A percentile compares a stretch with the other conserved stretches of the same genome.
These are phyloP conservation scores for Remorina albescens DNA, from an alignment of 2,797 vertebrate genomes.

Conservation along the genomic window DNA sequence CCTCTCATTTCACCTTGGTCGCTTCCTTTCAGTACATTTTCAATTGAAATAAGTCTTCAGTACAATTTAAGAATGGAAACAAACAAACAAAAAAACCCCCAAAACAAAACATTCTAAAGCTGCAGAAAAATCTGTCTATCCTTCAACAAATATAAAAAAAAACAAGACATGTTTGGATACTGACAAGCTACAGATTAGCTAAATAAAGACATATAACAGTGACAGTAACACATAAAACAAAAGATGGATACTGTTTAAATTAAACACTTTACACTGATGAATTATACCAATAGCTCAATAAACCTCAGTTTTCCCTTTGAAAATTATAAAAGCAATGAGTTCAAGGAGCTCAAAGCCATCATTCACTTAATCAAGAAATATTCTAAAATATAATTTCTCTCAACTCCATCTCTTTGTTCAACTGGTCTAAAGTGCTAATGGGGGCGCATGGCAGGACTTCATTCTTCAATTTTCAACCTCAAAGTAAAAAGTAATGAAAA, in stretches of 20 bases:
- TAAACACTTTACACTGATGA: constrained; percentile 43
- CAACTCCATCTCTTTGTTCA: constrained; percentile 28
- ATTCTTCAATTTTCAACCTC: constrained; percentile 9
- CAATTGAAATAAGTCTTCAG: background rate
- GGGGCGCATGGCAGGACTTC: constrained; percentile 13
- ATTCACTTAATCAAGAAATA: constrained; percentile 21
- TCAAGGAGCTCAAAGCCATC: constrained; percentile 21
- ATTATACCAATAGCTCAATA: constrained; percentile 38
- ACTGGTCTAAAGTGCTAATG: constrained; percentile 72
- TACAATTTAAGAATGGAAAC: background rate
- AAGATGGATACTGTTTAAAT: constrained; percentile 45
- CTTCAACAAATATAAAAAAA: constrained; percentile 9
- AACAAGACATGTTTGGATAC: background rate
- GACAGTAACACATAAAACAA: constrained; percentile 18
- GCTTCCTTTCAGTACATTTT: constrained; percentile 8
- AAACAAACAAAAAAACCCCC: too few relatives aligned
- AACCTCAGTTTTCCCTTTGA: constrained; percentile 47
- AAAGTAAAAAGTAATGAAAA: constrained; percentile 25
- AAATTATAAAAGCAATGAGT: constrained; percentile 17
- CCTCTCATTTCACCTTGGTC: background rate
- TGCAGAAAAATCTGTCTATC: background rate
- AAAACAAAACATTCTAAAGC: background rate
- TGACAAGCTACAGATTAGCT: constrained; percentile 2
- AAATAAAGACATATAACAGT: constrained; percentile 35
- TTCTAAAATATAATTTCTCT: constrained; percentile 22